phyloP scores from a whole-genome alignment of 2,888 invertebrate species.

The Ctenicera cuprea region DNA sequence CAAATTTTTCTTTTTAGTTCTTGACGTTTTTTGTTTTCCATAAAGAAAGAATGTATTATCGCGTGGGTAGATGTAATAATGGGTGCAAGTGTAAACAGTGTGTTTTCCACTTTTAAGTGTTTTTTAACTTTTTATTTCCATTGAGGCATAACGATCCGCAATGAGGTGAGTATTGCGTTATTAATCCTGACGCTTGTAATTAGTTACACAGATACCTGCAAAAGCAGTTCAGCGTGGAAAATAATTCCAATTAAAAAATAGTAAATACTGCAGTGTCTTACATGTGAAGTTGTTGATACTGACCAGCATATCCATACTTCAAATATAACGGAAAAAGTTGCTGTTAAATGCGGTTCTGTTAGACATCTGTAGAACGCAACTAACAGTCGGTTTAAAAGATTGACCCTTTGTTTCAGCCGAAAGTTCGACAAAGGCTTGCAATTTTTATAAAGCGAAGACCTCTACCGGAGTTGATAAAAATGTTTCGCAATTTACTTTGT shows the following conservation, averaged over 20 bases:
- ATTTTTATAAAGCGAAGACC: constrained; percentile 5
- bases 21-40: constrained; percentile 13
- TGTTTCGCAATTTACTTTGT: constrained; percentile 15
- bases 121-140: constrained; percentile 14
- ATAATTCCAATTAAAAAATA: not conserved
- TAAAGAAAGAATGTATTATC: constrained; percentile 26
- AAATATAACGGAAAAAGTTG: no score
- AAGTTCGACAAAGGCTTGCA: constrained; percentile 1
- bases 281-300: not conserved
- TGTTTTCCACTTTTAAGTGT: constrained; percentile 20
- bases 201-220: not conserved
- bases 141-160: not conserved
- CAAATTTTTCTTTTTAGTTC: constrained; percentile 27
- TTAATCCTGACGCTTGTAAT: constrained; percentile 18
- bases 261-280: not conserved
- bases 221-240: not conserved
- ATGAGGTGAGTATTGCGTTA: constrained; percentile 5
- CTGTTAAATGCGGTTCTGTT: not conserved
- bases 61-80: constrained; percentile 30
- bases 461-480: constrained; percentile 7
- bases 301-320: not conserved
- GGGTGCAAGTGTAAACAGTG: constrained; percentile 23
- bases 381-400: not conserved
- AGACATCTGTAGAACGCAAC: not conserved
- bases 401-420: not conserved